Evolutionary conservation across 2,113 vertebrate genomes (phyloP), one percentile per base, ranked within the genome.

Genomic region (Antidorcas marsupialis): DNA sequence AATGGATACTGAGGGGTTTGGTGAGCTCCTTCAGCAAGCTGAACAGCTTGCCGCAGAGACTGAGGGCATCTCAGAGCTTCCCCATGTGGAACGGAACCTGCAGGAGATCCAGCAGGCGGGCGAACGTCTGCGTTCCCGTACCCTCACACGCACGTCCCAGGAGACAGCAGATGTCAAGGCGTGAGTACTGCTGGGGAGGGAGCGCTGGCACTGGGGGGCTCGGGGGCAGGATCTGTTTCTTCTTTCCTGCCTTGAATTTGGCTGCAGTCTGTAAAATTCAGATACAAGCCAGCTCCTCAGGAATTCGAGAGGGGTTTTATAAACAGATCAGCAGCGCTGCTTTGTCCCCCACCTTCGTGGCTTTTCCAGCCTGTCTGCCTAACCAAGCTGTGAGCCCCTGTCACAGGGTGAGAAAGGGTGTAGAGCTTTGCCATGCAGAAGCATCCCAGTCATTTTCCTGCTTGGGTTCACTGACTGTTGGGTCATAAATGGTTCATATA

Each of bases 31-130:
- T 97, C 99, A 99, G 99, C 99, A 99, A 97, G 99, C 99, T 7
- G 99, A 99, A 87, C 99, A 99, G 98, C 99, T 99, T 27, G 99
- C 99, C 27, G 99, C 99, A 0, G 99, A 99, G 98, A 99, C 99
- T 0, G 99, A 99, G 95, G 99, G 99, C 0, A 99, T 99, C 87
- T 99, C 99, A 0, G 99, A 99, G 98, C 99, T 99, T 71, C 99
- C 99, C 2, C 99, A 99, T 0, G 99, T 99, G 0, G 99, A 99
- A 67, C 99, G 99, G 81, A 99, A 99, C 98, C 99, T 99, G 28
- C 99, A 99, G 98, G 99, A 99, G 98, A 99, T 99, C 98, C 99
- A 99, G 98, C 99, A 99, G 98, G 99, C 99, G 0, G 99, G 99
- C 1, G 99, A 99, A 98, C 99, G 99, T 39, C 99, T 99, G 90